Evolutionary conservation across 2,888 invertebrate genomes (phyloP).

Genomic region (Sinopyrophorus schimmeli): DNA sequence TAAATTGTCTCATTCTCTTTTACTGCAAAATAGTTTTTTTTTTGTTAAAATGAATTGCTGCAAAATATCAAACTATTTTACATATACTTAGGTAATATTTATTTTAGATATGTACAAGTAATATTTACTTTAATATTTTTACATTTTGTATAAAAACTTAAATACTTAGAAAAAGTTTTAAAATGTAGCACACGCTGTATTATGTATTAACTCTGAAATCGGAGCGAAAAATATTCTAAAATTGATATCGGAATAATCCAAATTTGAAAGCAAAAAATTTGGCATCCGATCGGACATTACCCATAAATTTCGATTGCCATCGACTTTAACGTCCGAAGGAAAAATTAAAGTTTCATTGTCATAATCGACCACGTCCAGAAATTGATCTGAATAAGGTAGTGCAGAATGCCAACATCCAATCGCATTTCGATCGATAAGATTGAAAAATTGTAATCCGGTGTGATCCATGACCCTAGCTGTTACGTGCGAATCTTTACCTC

Average conservation of each 20-base stretch:
- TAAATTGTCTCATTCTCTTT: no score
- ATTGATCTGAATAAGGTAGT: slow-evolving; percentile 66
- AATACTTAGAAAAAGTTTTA: neutral
- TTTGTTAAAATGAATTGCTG: no score
- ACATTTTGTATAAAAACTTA: neutral
- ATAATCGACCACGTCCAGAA: slow-evolving; percentile 71
- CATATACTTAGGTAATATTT: no score
- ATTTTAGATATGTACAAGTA: no score
- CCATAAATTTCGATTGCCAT: slow-evolving; percentile 73
- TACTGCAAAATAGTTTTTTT: no score
- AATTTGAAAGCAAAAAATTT: slow-evolving; percentile 66
- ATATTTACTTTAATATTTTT: neutral
- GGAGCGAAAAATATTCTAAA: slow-evolving; percentile 76
- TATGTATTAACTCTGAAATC: slow-evolving; percentile 65
- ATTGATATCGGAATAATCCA: slow-evolving; percentile 77
- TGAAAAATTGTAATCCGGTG: slow-evolving; percentile 72
- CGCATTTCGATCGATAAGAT: slow-evolving; percentile 78
- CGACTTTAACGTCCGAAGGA: slow-evolving; percentile 79
- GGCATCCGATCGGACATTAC: slow-evolving; percentile 84
- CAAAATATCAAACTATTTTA: no score
- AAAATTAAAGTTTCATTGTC: slow-evolving; percentile 78
- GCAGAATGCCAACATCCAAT: slow-evolving; percentile 81
- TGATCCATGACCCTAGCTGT: slow-evolving; percentile 77
- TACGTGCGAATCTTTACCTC: slow-evolving; percentile 70
- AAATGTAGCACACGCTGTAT: slow-evolving; percentile 72